A percentile compares a stretch with the other conserved stretches of the same genome.
phyloP scores from a whole-genome alignment of 2,888 invertebrate genomes.

The Hemicrepidius hirtus region DNA sequence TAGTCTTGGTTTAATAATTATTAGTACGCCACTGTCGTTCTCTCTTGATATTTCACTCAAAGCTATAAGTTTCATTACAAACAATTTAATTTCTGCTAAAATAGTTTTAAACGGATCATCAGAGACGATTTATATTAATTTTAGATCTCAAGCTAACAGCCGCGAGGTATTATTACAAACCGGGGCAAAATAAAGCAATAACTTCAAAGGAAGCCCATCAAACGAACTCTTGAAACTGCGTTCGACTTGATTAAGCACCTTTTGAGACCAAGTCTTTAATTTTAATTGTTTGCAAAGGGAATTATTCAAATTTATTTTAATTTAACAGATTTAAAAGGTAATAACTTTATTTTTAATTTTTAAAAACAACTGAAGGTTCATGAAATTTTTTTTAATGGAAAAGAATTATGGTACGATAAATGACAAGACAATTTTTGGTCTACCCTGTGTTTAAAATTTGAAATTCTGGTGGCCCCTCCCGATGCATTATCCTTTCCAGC shows the following conservation, averaged over 20 bases:
- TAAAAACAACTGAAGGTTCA: no score
- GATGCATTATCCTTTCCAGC: no score
- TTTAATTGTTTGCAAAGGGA: slow-evolving; percentile 4
- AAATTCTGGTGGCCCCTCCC: no score
- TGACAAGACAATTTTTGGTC: no score
- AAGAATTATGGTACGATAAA: no score
- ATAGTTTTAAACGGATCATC: background rate
- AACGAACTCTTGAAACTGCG: slow-evolving; percentile 22
- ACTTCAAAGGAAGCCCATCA: slow-evolving; percentile 33
- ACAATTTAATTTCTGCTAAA: background rate
- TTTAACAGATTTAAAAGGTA: background rate
- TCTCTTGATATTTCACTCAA: no score
- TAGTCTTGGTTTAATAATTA: no score
- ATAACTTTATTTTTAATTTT: no score
- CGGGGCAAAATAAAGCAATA: slow-evolving; percentile 21
- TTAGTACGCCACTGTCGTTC: no score
- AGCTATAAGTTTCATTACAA: no score
- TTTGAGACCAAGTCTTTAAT: slow-evolving; percentile 15
- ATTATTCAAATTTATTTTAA: slow-evolving; percentile 3
- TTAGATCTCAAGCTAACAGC: background rate
- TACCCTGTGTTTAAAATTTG: no score
- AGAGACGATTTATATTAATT: slow-evolving; percentile 3
- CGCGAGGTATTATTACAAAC: slow-evolving; percentile 6
- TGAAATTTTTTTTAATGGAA: no score
- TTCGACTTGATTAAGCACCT: slow-evolving; percentile 21